Evolutionary conservation across 2,113 vertebrate genomes (phyloP), one percentile per base, ranked within the genome.

Genomic region (Puma concolor): DNA sequence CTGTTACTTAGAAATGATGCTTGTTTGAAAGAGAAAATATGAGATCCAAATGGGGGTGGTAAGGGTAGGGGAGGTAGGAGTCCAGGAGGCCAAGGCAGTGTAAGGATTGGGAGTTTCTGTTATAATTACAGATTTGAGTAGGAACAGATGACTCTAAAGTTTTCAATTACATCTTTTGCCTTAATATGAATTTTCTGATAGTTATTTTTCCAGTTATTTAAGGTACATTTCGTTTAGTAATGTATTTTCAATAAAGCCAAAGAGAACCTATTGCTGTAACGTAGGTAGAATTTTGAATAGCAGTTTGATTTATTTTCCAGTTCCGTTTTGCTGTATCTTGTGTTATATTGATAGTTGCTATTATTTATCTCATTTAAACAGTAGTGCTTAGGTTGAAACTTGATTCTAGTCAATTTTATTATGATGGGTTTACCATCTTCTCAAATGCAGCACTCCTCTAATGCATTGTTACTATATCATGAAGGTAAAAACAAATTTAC

Each of bases 401-500:
- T 89, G 66, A 85, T 97, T 97, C 94, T 48, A 27, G 8, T 91
- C 90, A 77, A 31, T 95, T 94, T 95, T 94, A 94, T 54, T 41
- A 1, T 19, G 11, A 2, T 81, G 64, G 90, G 31, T 97, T 98
- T 98, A 69, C 91, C 79, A 33, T 94, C 87, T 54, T 91, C 93
- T 97, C 81, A 94, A 84, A 84, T 29, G 3, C 33, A 60, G 29
- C 64, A 60, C 31, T 63, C 33, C n/a, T 16, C 82, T 67, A 85
- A 97, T 92, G 41, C 63, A 80, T 98, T 95, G 80, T 96, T 98
- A 89, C 88, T 77, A 0, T 76, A 19, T n/a, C 41, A 83, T 94
- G 93, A 97, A 97, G 83, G 71, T 82, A 93, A 96, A 97, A 97
- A 87, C 64, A 36, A 41, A 90, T 95, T 97, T 95, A 97, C 72